A percentile compares a stretch with the other conserved stretches of the same genome.
These are phyloP conservation scores for Microplitis mediator DNA, from an alignment of 1,140 invertebrate genomes.

Conservation along the genomic window DNA sequence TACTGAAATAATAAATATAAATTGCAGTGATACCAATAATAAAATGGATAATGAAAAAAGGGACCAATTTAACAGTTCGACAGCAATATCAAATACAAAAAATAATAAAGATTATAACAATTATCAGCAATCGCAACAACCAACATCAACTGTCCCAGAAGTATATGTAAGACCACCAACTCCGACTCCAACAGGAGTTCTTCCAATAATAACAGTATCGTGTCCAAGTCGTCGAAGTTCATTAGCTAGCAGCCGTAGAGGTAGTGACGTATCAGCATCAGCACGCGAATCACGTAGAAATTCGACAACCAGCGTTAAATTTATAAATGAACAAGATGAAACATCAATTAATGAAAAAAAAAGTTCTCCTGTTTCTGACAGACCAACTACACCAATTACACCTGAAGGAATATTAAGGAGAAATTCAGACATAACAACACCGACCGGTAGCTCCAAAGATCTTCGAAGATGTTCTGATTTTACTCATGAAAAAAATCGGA, in stretches of 20 bases:
- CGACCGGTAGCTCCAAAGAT: conserved; percentile 45
- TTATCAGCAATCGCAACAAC: not conserved
- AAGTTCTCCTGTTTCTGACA: conserved; percentile 27
- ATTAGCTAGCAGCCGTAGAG: conserved; percentile 50
- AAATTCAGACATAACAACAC: conserved; percentile 49
- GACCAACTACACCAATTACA: conserved; percentile 20
- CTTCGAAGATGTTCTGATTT: conserved; percentile 54
- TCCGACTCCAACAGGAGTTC: conserved; percentile 49
- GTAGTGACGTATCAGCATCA: conserved; percentile 42
- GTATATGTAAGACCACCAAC: conserved; percentile 57
- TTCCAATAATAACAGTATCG: conserved; percentile 55
- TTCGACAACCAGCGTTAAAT: conserved; percentile 53
- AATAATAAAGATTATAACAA: not conserved
- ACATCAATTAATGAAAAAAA: conserved; percentile 24
- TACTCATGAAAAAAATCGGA: conserved; percentile 52
- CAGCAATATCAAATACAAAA: not conserved
- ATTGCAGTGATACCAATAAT: conserved; percentile 23
- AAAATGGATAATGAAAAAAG: not conserved
- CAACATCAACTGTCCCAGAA: conserved; percentile 51
- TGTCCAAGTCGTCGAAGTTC: conserved; percentile 54
- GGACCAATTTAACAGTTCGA: conserved; percentile 22
- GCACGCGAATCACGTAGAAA: conserved; percentile 44
- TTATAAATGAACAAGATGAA: conserved; percentile 41
- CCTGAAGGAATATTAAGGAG: conserved; percentile 34
- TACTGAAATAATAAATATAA: conserved; percentile 46